These are phyloP conservation scores for Dipodomys merriami DNA, from an alignment of 2,113 vertebrate species.

Conservation along the genomic window DNA sequence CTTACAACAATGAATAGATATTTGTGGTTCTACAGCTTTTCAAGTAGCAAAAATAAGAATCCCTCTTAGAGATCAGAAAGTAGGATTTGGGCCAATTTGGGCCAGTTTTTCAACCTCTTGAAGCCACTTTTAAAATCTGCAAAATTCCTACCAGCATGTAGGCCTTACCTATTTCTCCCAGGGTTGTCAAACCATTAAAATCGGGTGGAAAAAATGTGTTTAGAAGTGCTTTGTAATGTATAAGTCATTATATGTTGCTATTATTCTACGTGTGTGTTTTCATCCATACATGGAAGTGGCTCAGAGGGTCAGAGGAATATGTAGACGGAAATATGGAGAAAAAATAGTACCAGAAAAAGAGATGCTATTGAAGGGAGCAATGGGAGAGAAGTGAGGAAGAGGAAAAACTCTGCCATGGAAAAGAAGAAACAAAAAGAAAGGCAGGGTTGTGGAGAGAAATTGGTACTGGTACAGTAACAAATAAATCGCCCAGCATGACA, in stretches of 20 bases:
- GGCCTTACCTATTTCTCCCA: background rate
- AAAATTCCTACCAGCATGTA: constrained; percentile 12
- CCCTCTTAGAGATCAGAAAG: background rate
- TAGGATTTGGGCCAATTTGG: background rate
- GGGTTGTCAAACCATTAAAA: background rate
- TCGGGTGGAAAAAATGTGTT: background rate
- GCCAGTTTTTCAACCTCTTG: constrained; percentile 16
- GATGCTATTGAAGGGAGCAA: background rate
- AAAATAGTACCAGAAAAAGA: background rate
- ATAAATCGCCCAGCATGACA: constrained; percentile 92
- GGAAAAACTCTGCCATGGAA: background rate
- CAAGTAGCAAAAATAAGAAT: background rate
- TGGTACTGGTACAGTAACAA: constrained; percentile 84
- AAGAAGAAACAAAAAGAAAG: constrained; percentile 49
- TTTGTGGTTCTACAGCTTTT: background rate
- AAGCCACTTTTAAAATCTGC: constrained; percentile 13
- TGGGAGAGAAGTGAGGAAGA: background rate
- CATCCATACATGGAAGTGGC: background rate
- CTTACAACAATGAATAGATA: background rate
- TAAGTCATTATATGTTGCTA: constrained; percentile 38
- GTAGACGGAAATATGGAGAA: background rate
- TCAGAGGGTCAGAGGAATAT: background rate
- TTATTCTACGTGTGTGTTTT: constrained; percentile 13
- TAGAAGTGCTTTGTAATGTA: constrained; percentile 34
- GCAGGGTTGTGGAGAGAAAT: constrained; percentile 27